These are phyloP conservation scores for Lepidurus couesii DNA, from an alignment of 1,140 invertebrate species.

Conservation along the genomic window DNA sequence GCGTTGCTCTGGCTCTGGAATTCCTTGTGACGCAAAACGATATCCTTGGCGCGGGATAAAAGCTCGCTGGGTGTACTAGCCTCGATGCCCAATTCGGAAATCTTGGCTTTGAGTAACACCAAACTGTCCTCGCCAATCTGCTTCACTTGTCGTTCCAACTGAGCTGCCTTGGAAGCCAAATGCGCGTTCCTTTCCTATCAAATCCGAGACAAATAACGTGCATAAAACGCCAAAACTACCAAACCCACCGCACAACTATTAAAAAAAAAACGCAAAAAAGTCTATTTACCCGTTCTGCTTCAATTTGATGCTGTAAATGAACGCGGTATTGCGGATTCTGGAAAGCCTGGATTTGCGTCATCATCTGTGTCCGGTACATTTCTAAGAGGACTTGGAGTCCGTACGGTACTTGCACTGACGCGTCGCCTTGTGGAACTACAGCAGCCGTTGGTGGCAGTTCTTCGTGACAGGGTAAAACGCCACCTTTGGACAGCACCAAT, in stretches of 20 bases:
- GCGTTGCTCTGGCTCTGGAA: conserved; percentile 76
- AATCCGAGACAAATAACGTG: conserved; percentile 17
- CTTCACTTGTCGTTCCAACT: conserved; percentile 77
- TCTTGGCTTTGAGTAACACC: conserved; percentile 76
- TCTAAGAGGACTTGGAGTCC: conserved; percentile 78
- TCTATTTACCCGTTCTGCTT: conserved; percentile 60
- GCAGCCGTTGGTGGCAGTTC: conserved; percentile 47
- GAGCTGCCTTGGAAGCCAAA: conserved; percentile 67
- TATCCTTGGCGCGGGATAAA: conserved; percentile 83
- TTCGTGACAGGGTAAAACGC: conserved; percentile 55
- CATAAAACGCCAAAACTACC: too few relatives aligned
- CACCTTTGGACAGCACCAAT: conserved; percentile 49
- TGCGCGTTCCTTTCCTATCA: conserved; percentile 69
- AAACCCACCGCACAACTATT: too few relatives aligned
- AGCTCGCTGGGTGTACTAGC: conserved; percentile 74
- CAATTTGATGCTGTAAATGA: conserved; percentile 68
- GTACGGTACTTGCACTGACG: conserved; percentile 55
- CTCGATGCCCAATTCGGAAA: conserved; percentile 84
- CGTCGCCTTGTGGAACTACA: neutral
- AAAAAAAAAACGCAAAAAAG: neutral
- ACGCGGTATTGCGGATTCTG: conserved; percentile 65
- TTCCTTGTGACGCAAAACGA: conserved; percentile 83
- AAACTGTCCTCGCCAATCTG: conserved; percentile 86
- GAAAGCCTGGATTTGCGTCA: conserved; percentile 74
- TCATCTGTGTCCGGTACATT: conserved; percentile 72